Percentiles rank a stretch among this genome's conserved stretches.
Evolutionary conservation across 1,140 invertebrate species (phyloP).

Genomic region (Scaptomyza pallida): DNA sequence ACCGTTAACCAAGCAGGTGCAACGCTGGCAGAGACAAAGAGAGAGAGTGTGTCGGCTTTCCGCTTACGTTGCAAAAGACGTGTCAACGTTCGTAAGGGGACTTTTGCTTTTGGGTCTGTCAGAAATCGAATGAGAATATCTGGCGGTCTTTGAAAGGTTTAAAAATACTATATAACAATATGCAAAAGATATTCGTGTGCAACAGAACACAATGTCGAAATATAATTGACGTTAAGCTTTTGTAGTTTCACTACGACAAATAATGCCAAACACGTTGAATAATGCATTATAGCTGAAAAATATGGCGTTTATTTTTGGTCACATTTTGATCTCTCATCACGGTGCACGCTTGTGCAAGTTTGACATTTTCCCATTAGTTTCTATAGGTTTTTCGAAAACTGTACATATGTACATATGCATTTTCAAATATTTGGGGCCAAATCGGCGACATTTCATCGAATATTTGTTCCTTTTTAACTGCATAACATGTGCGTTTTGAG

Average conservation of each 20-base stretch:
- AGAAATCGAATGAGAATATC: slow-evolving; percentile 14
- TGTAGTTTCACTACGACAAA: slow-evolving; percentile 7
- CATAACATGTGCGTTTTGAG: slow-evolving; percentile 58
- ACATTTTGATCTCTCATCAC: slow-evolving; percentile 3
- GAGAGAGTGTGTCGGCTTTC: background rate
- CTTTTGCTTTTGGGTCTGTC: slow-evolving; percentile 9
- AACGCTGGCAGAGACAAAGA: slow-evolving; percentile 41
- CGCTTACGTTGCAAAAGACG: slow-evolving; percentile 52
- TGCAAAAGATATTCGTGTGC: slow-evolving; percentile 14
- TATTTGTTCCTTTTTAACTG: slow-evolving; percentile 37
- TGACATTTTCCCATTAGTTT: slow-evolving; percentile 20
- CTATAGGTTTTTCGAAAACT: background rate
- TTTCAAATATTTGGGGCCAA: slow-evolving; percentile 12
- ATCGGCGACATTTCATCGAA: slow-evolving; percentile 21
- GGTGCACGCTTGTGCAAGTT: slow-evolving; percentile 4
- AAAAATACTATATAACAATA: slow-evolving; percentile 18
- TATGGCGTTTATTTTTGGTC: background rate
- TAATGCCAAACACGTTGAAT: slow-evolving; percentile 21
- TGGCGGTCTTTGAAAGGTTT: slow-evolving; percentile 42
- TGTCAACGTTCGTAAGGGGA: slow-evolving; percentile 31
- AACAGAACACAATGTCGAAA: slow-evolving; percentile 5
- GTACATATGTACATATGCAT: slow-evolving; percentile 3
- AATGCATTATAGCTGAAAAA: slow-evolving; percentile 29
- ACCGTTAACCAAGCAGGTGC: slow-evolving; percentile 55
- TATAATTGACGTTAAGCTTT: slow-evolving; percentile 58